Evolutionary conservation across 2,888 invertebrate species (phyloP).

Genomic region (Drosophila robusta): DNA sequence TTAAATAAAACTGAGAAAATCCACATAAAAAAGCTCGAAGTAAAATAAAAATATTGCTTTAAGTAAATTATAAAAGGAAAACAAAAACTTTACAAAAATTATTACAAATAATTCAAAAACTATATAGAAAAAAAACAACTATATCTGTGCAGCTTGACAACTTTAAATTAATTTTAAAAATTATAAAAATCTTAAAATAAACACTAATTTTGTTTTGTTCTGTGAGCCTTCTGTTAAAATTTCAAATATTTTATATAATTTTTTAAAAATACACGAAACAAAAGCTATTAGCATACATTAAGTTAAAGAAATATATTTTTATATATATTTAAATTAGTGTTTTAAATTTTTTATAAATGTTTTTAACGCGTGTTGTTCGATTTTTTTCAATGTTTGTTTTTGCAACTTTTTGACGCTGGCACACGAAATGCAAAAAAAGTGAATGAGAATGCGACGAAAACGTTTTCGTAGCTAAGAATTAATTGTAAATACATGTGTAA

Average conservation of each 20-base stretch:
- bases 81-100: conserved; percentile 64
- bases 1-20: conserved; percentile 54
- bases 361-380: conserved; percentile 39
- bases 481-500: conserved; percentile 78
- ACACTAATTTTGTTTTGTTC: conserved; percentile 38
- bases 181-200: conserved; percentile 21
- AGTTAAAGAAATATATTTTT: conserved; percentile 38
- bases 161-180: conserved; percentile 75
- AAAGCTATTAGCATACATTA: conserved; percentile 36
- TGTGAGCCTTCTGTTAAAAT: conserved; percentile 66
- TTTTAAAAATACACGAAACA: background rate
- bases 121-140: conserved; percentile 23
- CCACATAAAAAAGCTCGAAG: conserved; percentile 14
- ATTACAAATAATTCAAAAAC: conserved; percentile 76
- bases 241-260: conserved; percentile 48
- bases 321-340: conserved; percentile 38
- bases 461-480: conserved; percentile 71
- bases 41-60: conserved; percentile 62
- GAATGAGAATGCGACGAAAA: background rate
- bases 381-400: conserved; percentile 49
- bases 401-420: conserved; percentile 69
- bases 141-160: conserved; percentile 56
- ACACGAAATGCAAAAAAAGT: conserved; percentile 38
- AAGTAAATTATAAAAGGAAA: conserved; percentile 60
- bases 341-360: conserved; percentile 52